phyloP scores from a whole-genome alignment of 2,113 vertebrate species.

The Uropsilus gracilis region DNA sequence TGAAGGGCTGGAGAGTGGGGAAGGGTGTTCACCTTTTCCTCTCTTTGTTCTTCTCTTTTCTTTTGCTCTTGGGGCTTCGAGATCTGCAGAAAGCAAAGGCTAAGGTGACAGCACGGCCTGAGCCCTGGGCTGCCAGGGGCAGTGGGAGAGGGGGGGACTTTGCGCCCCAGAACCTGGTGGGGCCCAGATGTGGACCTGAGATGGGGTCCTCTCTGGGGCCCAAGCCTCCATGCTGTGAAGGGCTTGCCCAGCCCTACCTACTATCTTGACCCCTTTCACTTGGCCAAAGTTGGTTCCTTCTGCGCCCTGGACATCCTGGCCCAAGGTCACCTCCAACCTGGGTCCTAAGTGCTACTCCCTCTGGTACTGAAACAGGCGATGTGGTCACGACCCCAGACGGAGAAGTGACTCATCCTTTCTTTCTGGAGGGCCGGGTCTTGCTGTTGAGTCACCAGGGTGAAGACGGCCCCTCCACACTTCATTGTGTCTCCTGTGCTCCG shows the following conservation, averaged over 20 bases:
- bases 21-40: slow-evolving; percentile 91
- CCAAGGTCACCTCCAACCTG: not conserved
- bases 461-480: not conserved
- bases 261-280: not conserved
- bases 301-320: not conserved
- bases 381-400: not conserved
- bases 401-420: not conserved
- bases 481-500: not conserved
- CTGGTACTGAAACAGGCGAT: too few relatives aligned
- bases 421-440: not conserved
- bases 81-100: slow-evolving; percentile 88
- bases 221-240: not conserved
- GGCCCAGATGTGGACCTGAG: not conserved
- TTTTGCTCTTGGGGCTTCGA: slow-evolving; percentile 95
- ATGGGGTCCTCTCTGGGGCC: not conserved
- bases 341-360: not conserved
- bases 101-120: not conserved
- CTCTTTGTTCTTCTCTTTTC: slow-evolving; percentile 97
- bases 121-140: not conserved
- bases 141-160: not conserved
- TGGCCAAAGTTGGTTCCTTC: not conserved
- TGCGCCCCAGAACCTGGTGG: not conserved
- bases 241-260: too few relatives aligned
- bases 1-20: fast-evolving
- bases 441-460: not conserved